Percentiles rank a stretch among this genome's conserved stretches.
phyloP scores from a whole-genome alignment of 2,888 invertebrate species.

The Drosophila buzzatii region DNA sequence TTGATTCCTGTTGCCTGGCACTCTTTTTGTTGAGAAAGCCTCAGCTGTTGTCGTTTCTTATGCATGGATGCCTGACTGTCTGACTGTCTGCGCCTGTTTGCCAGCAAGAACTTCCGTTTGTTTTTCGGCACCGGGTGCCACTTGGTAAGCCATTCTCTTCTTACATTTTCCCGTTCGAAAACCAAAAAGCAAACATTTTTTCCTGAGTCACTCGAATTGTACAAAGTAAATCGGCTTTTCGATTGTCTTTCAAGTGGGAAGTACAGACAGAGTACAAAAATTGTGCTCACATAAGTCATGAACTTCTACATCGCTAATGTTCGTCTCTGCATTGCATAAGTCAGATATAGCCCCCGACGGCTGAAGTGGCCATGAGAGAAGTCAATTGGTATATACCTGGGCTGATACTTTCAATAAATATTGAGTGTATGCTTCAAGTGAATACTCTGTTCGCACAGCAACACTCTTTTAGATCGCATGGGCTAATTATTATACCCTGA shows the following conservation, averaged over 20 bases:
- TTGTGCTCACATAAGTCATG: conserved; percentile 36
- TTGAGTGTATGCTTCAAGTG: conserved; percentile 1
- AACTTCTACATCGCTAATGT: conserved; percentile 38
- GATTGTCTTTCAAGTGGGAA: conserved; percentile 69
- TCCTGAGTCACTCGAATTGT: conserved; percentile 67
- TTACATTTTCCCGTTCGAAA: conserved; percentile 41
- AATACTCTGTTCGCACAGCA: neutral
- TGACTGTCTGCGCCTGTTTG: conserved; percentile 52
- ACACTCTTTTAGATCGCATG: neutral
- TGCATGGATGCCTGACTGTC: conserved; percentile 50
- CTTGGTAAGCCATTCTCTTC: conserved; percentile 48
- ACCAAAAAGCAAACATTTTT: conserved; percentile 72
- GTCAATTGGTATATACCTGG: conserved; percentile 42
- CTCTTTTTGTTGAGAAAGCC: conserved; percentile 50
- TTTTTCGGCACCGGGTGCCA: conserved; percentile 55
- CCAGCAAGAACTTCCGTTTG: conserved; percentile 64
- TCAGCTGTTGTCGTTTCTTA: conserved; percentile 61
- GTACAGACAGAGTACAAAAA: conserved; percentile 26
- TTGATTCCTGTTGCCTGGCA: conserved; percentile 58
- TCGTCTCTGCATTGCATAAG: conserved; percentile 40
- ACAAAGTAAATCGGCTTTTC: conserved; percentile 79
- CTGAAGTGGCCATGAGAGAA: conserved; percentile 45
- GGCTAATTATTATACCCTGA: neutral
- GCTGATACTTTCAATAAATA: conserved; percentile 35
- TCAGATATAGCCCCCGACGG: conserved; percentile 26